Evolutionary conservation across 2,888 invertebrate genomes (phyloP), one percentile per base, ranked within the genome.

Genomic region (Trachelus iudaicus): DNA sequence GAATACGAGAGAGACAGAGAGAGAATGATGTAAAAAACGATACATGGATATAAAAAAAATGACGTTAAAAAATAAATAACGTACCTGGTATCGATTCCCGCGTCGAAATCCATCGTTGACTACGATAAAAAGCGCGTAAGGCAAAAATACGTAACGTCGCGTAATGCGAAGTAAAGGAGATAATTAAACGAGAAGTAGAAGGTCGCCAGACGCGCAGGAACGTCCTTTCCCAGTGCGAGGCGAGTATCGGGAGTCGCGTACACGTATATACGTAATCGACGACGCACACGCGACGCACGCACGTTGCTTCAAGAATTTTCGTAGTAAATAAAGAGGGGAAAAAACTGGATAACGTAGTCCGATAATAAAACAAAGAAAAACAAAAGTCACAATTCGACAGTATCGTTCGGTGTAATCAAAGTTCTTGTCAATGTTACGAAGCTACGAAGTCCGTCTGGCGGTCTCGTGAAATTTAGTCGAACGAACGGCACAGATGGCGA

Each of bases 231-330:
- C 9, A 23, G 56, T 56, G 23, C 6, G 23, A 56, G 71, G 1
- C 71, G 71, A 71, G 15, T 56, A 56, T 56, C 23, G 23, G 23
- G 56, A 56, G 56, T 23, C 23, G 56, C 56, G 56, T 56, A 56
- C 1, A 23, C 23, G 56, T 23, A 56, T 56, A 9, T 9, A 23
- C 23, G 56, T 23, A 56, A 56, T 30, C 30, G 30, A 33, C 30
- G 69, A 69, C 69, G 71, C 31, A 71, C 71, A 71, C 71, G 33
- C 69, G 69, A 31, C 30, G 71, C 33, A 31, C 71, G 71, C 71
- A 34, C 71, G 34, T 56, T 56, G 56, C 56, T 56, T 56, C 9
- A 2, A 9, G 23, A 56, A 56, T 56, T 56, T 56, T 23, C 56
- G 56, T 56, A 23, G 56, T 56, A 56, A 56, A 56, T 56, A 56